Conservation (phyloP, 2,113 vertebrate species). For the Aix galericulata region DNA sequence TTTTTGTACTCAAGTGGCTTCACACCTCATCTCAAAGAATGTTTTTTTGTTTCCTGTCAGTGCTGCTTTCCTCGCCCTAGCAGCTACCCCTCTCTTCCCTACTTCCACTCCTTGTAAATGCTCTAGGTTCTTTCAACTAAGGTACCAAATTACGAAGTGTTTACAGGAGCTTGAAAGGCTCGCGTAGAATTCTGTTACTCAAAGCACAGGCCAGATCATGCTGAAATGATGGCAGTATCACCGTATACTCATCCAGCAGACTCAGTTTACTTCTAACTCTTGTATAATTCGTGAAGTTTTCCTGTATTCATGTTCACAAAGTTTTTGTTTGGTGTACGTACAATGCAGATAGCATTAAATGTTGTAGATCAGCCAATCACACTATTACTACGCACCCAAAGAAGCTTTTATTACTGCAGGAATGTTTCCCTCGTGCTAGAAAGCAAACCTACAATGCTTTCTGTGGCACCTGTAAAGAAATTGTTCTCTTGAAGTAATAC, state of each 20-base stretch:
- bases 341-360: background rate
- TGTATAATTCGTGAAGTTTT: background rate
- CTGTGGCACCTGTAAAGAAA: background rate
- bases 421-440: background rate
- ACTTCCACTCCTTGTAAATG: background rate
- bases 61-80: background rate
- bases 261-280: background rate
- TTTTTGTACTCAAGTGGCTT: background rate
- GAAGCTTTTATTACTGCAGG: background rate
- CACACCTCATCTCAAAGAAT: background rate
- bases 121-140: background rate
- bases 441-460: background rate
- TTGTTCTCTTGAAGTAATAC: background rate
- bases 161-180: background rate
- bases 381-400: background rate
- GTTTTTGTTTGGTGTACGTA: background rate
- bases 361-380: background rate
- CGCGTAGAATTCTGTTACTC: background rate
- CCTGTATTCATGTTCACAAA: background rate
- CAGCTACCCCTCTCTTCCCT: background rate
- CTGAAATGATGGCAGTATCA: background rate
- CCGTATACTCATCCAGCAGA: rapidly evolving
- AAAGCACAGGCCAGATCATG: background rate
- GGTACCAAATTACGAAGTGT: background rate
- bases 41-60: background rate